A percentile compares a stretch with the other conserved stretches of the same genome.
Conservation (phyloP, 2,113 vertebrate genomes). For the Apteryx mantelli region DNA sequence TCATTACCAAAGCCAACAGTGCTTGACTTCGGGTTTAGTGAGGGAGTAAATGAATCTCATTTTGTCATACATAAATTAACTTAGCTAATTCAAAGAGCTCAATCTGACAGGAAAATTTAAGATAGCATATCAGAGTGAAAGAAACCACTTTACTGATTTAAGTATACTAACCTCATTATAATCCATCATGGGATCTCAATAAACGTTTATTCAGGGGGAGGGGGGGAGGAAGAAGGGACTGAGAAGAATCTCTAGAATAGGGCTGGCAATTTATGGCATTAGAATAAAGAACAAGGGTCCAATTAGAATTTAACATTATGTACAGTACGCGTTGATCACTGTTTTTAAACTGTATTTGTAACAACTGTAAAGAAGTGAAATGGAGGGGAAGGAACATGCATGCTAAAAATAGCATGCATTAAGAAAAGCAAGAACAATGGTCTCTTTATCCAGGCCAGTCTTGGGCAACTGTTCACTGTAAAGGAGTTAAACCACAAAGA, state of each 20-base stretch:
- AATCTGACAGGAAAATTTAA: neutral
- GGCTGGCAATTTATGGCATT: neutral
- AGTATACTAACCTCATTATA: neutral
- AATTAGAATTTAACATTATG: neutral
- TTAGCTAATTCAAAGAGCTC: neutral
- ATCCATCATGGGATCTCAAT: neutral
- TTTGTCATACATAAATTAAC: conserved; percentile 4
- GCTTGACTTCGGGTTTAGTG: neutral
- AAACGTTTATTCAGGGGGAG: neutral
- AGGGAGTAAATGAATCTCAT: neutral
- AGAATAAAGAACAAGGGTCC: neutral
- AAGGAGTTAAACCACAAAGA: conserved; percentile 2
- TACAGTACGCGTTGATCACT: neutral
- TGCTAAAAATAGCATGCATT: conserved; percentile 50
- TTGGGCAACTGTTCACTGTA: neutral
- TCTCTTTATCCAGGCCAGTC: conserved; percentile 39
- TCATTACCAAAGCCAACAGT: neutral
- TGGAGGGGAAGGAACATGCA: neutral
- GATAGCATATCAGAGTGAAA: neutral
- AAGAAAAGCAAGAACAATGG: conserved; percentile 17
- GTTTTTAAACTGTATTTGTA: neutral
- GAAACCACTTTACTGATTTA: neutral
- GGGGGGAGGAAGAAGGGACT: neutral
- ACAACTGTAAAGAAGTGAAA: neutral
- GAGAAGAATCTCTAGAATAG: neutral